Evolutionary conservation across 2,888 invertebrate species (phyloP).

Genomic region (Cosmia trapezina): DNA sequence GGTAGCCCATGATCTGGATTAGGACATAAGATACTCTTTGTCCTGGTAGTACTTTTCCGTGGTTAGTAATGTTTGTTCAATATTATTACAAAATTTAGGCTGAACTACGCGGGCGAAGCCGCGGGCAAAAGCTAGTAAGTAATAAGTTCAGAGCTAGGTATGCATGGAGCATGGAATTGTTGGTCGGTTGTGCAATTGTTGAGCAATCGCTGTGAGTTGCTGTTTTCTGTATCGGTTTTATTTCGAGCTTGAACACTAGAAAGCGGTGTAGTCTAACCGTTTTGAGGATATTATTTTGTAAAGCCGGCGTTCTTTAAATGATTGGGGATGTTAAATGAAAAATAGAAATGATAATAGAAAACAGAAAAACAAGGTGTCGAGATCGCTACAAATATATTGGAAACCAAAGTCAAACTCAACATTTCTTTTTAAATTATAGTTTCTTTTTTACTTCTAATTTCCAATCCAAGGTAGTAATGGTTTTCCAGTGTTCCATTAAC

Average conservation of each 20-base stretch:
- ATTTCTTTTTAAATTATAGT: too few species aligned
- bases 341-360: too few species aligned
- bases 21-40: neutral
- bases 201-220: neutral
- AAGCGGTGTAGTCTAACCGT: neutral
- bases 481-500: too few species aligned
- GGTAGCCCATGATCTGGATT: neutral
- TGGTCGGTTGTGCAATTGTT: neutral
- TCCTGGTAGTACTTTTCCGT: neutral
- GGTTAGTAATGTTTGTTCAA: too few species aligned
- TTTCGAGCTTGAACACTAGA: neutral
- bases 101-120: too few species aligned
- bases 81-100: too few species aligned
- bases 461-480: too few species aligned
- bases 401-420: too few species aligned
- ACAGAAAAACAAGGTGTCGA: too few species aligned
- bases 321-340: too few species aligned
- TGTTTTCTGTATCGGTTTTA: neutral
- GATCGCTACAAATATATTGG: too few species aligned
- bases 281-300: neutral
- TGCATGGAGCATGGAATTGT: slow-evolving; percentile 10
- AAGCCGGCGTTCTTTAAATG: neutral
- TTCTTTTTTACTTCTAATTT: too few species aligned
- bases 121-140: neutral
- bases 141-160: slow-evolving; percentile 8